Base-by-base conservation (phyloP, 2,888 invertebrate genomes). In the Ectobius pallidus region DNA sequence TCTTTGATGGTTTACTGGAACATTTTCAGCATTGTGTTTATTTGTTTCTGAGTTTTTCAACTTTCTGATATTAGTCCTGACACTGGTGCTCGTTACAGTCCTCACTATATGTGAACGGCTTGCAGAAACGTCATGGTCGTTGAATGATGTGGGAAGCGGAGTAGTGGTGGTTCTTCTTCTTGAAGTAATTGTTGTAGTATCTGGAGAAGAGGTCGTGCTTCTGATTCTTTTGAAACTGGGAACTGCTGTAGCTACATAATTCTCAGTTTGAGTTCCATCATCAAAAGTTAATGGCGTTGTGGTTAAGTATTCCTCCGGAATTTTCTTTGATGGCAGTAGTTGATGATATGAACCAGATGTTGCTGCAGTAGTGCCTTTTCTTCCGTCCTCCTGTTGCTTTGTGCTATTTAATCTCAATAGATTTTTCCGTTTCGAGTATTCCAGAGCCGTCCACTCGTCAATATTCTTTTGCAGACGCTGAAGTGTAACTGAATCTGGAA, bases 381-480 rank as follows among this genome's bases (percentile, higher is more conserved):
- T 30, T 14, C 58, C 69, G 9, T 58, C 49, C 9, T 63, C 71
- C 1, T 18, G 71, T 25, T 49, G 25, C 65, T 27, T 73, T 11
- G 63, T 63, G 32, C 32, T 55, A 32, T 71, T 69, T 4, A 46
- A 27, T 18, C 46, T 55, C 25, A 85, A 83, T 18, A 83, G 77
- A 75, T 85, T 86, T 73, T 84, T 82, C 75, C 83, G 82, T 72
- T 86, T 86, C 0, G 90, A 88, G 81, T 87, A 92, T 78, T 91
- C 90, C 83, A 91, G 90, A 78, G 90, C 90, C 0, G 94, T 94
- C 94, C 94, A 94, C 75, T 91, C 91, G 78, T 94, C 93, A 72
- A 94, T 94, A 77, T 92, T 93, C 77, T 92, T 92, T 80, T 94
- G 94, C 44, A 94, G 83, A 79, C 90, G 89, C 16, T 89, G 87